These are phyloP conservation scores for Pygoscelis adeliae DNA, from an alignment of 2,113 vertebrate genomes.

Conservation along the genomic window DNA sequence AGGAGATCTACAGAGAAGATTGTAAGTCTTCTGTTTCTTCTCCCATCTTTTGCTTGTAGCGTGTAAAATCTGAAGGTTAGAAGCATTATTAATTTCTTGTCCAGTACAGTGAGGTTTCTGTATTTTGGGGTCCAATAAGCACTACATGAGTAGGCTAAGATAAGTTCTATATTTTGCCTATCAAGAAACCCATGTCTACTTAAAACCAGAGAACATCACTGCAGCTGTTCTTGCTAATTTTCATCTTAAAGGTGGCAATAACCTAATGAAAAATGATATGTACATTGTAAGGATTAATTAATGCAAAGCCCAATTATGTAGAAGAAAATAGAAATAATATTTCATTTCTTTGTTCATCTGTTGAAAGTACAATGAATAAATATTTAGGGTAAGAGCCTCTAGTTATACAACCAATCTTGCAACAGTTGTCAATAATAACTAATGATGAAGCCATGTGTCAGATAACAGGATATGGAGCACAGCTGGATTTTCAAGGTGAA, in stretches of 20 bases:
- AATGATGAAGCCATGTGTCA: neutral
- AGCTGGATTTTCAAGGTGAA: neutral
- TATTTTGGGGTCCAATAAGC: neutral
- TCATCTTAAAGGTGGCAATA: neutral
- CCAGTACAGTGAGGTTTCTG: neutral
- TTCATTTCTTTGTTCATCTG: neutral
- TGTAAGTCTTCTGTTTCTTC: neutral
- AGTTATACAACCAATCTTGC: neutral
- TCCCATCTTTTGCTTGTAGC: neutral
- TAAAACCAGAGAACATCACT: neutral
- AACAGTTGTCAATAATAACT: neutral
- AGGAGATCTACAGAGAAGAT: neutral
- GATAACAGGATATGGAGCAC: neutral
- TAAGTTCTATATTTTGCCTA: neutral
- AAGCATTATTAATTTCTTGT: neutral
- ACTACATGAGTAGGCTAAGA: neutral
- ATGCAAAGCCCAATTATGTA: neutral
- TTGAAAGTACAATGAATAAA: neutral
- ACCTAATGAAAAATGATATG: neutral
- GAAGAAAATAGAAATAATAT: neutral
- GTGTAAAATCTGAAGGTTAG: neutral
- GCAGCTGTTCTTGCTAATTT: neutral
- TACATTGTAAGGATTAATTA: neutral
- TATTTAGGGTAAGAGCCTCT: neutral
- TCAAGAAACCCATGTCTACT: neutral